Evolutionary conservation across 2,113 vertebrate genomes (phyloP).

Genomic region (Tylochromis polylepis): DNA sequence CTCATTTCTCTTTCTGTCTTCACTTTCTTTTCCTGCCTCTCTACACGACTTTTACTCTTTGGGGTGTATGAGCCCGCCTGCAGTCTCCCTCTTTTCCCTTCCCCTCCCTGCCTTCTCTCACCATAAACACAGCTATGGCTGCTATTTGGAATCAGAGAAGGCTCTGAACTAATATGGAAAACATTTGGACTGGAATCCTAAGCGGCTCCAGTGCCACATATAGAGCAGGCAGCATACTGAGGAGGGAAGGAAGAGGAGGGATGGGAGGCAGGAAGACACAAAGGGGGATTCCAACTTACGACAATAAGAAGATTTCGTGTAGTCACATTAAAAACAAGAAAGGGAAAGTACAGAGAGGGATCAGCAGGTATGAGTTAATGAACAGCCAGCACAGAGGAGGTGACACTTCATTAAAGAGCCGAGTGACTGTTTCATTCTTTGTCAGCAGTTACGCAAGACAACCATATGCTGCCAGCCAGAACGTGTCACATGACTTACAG

Average conservation of each 20-base stretch:
- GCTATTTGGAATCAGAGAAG: slow-evolving; percentile 79
- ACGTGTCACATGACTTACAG: slow-evolving; percentile 70
- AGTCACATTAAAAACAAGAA: neutral
- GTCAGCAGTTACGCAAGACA: slow-evolving; percentile 61
- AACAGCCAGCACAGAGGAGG: slow-evolving; percentile 29
- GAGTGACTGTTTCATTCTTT: slow-evolving; percentile 44
- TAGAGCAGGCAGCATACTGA: slow-evolving; percentile 70
- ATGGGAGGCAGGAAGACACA: slow-evolving; percentile 57
- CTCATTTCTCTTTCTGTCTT: slow-evolving; percentile 55
- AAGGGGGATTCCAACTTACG: slow-evolving; percentile 84
- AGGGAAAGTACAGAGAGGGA: neutral
- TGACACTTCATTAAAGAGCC: slow-evolving; percentile 40
- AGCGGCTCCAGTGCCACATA: slow-evolving; percentile 80
- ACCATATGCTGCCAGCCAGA: slow-evolving; percentile 48
- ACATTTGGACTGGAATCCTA: slow-evolving; percentile 82
- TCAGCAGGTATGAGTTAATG: slow-evolving; percentile 45
- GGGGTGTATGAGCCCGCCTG: slow-evolving; percentile 35
- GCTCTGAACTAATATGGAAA: slow-evolving; percentile 98
- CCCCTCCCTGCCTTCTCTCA: slow-evolving; percentile 59
- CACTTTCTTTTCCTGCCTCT: slow-evolving; percentile 9
- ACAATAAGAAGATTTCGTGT: slow-evolving; percentile 42
- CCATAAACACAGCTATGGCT: slow-evolving; percentile 60
- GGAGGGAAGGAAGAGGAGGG: slow-evolving; percentile 46
- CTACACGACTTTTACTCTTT: slow-evolving; percentile 47
- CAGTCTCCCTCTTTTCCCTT: slow-evolving; percentile 25